These are phyloP conservation scores for Cloeon dipterum DNA, from an alignment of 2,888 invertebrate genomes.

Conservation along the genomic window DNA sequence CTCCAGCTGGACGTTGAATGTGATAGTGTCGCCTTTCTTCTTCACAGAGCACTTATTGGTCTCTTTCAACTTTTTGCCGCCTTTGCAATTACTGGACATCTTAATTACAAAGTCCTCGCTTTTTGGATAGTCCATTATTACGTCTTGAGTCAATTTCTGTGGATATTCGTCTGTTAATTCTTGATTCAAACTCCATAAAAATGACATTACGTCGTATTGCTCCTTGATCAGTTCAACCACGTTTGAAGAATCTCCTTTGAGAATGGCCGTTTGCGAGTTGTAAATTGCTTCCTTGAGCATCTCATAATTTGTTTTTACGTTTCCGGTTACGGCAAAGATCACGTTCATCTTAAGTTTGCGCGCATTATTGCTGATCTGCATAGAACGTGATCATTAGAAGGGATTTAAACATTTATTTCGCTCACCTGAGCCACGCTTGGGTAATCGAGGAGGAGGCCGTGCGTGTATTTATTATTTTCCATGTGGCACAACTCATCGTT, in stretches of 20 bases:
- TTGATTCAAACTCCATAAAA: no score
- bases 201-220: slow-evolving; percentile 47
- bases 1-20: no score
- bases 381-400: no score
- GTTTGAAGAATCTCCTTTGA: slow-evolving; percentile 35
- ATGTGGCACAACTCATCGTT: slow-evolving; percentile 50
- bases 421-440: slow-evolving; percentile 49
- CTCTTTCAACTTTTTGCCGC: no score
- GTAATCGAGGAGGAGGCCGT: slow-evolving; percentile 40
- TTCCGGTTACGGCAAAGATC: slow-evolving; percentile 43
- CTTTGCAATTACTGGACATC: no score
- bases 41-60: no score
- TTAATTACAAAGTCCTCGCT: no score
- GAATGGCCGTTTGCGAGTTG: slow-evolving; percentile 38
- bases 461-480: slow-evolving; percentile 27
- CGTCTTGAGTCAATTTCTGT: slow-evolving; percentile 11
- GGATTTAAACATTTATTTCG: no score
- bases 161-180: no score
- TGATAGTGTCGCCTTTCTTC: no score
- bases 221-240: slow-evolving; percentile 41
- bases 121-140: slow-evolving; percentile 10
- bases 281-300: slow-evolving; percentile 32
- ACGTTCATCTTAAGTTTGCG: slow-evolving; percentile 46
- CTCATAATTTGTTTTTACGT: slow-evolving; percentile 18
- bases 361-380: slow-evolving; percentile 35